Conservation (phyloP, 2,888 invertebrate genomes). For the Pimpla rufipes region DNA sequence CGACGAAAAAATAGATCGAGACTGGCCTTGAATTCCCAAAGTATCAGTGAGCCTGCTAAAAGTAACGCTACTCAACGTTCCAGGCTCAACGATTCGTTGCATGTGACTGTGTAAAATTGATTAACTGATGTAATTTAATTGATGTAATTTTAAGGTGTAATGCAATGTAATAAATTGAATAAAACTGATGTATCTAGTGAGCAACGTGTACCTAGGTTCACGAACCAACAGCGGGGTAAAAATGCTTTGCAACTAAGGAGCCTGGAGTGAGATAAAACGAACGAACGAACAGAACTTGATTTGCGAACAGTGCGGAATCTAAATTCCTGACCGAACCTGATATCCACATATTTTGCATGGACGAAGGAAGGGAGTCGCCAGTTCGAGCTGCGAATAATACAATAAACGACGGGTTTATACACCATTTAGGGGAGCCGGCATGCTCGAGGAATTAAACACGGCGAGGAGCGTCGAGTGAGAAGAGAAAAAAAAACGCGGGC, state of each 20-base stretch:
- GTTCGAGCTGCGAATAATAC: constrained; percentile 82
- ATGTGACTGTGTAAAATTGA: constrained; percentile 70
- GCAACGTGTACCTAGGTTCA: constrained; percentile 46
- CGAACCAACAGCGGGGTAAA: constrained; percentile 28
- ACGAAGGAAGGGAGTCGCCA: constrained; percentile 81
- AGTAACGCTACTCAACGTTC: background rate
- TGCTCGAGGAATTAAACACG: constrained; percentile 23
- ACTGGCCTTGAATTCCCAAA: background rate
- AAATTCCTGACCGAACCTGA: constrained; percentile 82
- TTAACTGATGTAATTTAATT: too few species aligned
- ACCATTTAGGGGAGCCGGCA: constrained; percentile 8
- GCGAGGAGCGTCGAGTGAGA: background rate
- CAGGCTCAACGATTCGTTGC: constrained; percentile 63
- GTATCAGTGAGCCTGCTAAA: constrained; percentile 15
- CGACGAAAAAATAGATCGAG: background rate
- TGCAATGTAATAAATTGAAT: too few species aligned
- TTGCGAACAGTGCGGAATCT: constrained; percentile 62
- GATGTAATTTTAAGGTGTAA: too few species aligned
- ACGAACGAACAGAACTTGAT: constrained; percentile 63
- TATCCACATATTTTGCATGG: constrained; percentile 82
- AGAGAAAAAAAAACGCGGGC: constrained; percentile 1
- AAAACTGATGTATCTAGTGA: constrained; percentile 60
- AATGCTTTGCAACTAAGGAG: constrained; percentile 68
- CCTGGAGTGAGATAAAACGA: constrained; percentile 72
- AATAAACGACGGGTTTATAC: constrained; percentile 61